Evolutionary conservation across 2,797 vertebrate genomes (phyloP).

Genomic region (Urosaurus nigricauda): DNA sequence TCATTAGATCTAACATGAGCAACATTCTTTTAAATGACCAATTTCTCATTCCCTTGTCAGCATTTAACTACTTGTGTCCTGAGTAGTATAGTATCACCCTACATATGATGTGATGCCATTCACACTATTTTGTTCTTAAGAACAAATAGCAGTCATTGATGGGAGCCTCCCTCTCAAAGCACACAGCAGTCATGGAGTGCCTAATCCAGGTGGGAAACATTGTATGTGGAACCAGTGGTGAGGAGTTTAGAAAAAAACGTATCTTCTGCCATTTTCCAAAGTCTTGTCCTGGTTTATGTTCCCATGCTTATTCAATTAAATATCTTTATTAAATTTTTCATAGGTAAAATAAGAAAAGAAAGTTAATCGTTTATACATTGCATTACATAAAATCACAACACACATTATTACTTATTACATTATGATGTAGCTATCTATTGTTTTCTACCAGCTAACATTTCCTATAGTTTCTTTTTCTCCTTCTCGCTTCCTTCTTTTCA

Average conservation of each 20-base stretch:
- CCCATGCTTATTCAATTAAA: neutral
- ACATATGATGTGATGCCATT: neutral
- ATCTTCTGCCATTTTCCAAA: neutral
- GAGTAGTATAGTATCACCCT: neutral
- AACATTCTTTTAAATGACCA: neutral
- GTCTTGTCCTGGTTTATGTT: too few species aligned
- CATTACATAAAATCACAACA: too few species aligned
- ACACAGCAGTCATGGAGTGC: neutral
- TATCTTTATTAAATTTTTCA: too few species aligned
- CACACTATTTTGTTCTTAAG: neutral
- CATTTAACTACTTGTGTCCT: neutral
- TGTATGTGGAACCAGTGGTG: neutral
- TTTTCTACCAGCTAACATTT: too few species aligned
- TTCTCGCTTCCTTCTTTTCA: too few species aligned
- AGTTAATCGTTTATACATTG: too few species aligned
- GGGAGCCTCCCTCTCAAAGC: neutral
- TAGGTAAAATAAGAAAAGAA: too few species aligned
- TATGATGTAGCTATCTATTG: too few species aligned
- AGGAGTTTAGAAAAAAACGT: neutral
- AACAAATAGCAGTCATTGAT: neutral
- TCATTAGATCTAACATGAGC: constrained; percentile 9
- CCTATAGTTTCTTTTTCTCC: too few species aligned
- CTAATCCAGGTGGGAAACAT: neutral
- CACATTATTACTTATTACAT: too few species aligned
- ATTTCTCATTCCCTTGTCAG: neutral